These are phyloP conservation scores for Arenaria interpres DNA, from an alignment of 2,113 vertebrate genomes.

Conservation along the genomic window DNA sequence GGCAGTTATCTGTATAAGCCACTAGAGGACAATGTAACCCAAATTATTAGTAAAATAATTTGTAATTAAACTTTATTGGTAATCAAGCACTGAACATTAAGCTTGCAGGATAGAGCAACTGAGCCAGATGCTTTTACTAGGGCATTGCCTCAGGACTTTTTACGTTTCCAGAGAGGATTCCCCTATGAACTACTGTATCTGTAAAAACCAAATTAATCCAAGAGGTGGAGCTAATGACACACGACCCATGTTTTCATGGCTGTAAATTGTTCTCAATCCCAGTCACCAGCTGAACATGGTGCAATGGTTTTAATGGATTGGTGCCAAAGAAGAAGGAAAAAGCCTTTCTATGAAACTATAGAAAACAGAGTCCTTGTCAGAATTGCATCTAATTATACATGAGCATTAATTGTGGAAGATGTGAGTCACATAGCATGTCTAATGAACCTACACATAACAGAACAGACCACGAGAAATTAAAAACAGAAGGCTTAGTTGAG, in stretches of 20 bases:
- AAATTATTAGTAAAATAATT: neutral
- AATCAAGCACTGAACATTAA: neutral
- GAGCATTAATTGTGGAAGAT: neutral
- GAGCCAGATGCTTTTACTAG: neutral
- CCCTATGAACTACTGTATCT: neutral
- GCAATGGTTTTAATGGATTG: neutral
- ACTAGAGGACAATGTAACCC: slow-evolving; percentile 41
- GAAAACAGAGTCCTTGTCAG: slow-evolving; percentile 35
- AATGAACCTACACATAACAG: neutral
- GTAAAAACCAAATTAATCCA: neutral
- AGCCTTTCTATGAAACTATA: neutral
- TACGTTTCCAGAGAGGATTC: neutral
- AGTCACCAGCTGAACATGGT: neutral
- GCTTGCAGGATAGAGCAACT: neutral
- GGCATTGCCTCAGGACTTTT: neutral
- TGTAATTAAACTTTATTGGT: neutral
- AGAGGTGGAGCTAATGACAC: slow-evolving; percentile 35
- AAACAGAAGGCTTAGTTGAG: neutral
- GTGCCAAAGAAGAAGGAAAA: slow-evolving; percentile 14
- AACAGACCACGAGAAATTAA: neutral
- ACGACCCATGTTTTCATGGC: neutral
- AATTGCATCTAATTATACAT: neutral
- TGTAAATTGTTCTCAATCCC: neutral
- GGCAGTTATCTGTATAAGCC: neutral
- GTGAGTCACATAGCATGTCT: neutral